These are phyloP conservation scores for Lycocerus yunnanus DNA, from an alignment of 2,888 invertebrate genomes.

Conservation along the genomic window DNA sequence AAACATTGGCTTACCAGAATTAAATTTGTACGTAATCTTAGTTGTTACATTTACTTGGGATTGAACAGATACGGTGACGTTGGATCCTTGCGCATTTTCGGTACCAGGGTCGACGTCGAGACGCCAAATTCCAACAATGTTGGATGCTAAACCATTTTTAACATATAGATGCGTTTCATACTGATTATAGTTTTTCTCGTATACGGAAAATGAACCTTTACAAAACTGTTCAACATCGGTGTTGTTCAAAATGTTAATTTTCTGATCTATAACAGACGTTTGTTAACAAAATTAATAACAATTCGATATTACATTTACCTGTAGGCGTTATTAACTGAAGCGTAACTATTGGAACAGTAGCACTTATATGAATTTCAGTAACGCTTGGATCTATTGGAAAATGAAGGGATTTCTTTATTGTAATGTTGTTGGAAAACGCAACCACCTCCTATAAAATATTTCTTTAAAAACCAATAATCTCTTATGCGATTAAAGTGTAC, in stretches of 20 bases:
- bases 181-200: slow-evolving; percentile 43
- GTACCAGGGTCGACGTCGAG: slow-evolving; percentile 38
- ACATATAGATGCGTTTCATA: slow-evolving; percentile 44
- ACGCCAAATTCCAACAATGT: slow-evolving; percentile 46
- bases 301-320: slow-evolving; percentile 36
- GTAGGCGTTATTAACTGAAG: slow-evolving; percentile 39
- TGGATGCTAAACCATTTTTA: slow-evolving; percentile 31
- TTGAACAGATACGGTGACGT: slow-evolving; percentile 45
- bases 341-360: slow-evolving; percentile 34
- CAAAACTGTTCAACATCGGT: slow-evolving; percentile 58
- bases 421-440: slow-evolving; percentile 29
- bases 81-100: slow-evolving; percentile 36
- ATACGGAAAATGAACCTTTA: slow-evolving; percentile 42
- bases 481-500: slow-evolving; percentile 11
- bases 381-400: slow-evolving; percentile 55
- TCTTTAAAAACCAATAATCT: not conserved
- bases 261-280: slow-evolving; percentile 53
- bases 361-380: slow-evolving; percentile 42
- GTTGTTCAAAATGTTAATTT: slow-evolving; percentile 59
- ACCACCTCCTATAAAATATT: slow-evolving; percentile 31
- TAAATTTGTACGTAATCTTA: slow-evolving; percentile 8
- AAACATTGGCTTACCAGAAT: slow-evolving; percentile 14
- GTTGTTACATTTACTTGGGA: slow-evolving; percentile 36
- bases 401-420: slow-evolving; percentile 45
- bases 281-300: not conserved